Conservation (phyloP, 2,888 invertebrate genomes). For the Andrena flavipes region DNA sequence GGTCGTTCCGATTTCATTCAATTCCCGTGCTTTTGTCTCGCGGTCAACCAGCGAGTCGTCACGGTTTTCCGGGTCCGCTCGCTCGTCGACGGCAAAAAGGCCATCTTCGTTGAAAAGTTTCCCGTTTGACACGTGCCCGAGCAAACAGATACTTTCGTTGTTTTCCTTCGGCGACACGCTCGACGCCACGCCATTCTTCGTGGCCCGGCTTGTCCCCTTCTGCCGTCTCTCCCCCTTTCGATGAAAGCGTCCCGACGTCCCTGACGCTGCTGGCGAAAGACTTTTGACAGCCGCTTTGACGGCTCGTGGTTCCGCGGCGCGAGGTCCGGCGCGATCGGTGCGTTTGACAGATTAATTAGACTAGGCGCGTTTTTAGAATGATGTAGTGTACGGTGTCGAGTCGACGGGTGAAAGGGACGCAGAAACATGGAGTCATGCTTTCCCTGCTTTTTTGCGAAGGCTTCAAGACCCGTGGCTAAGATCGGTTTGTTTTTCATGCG, state of each 20-base stretch:
- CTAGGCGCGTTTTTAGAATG: conserved; percentile 48
- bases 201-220: background rate
- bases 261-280: background rate
- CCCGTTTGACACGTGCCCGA: background rate
- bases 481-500: conserved; percentile 40
- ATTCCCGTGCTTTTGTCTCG: conserved; percentile 20
- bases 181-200: background rate
- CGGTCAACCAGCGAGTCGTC: background rate
- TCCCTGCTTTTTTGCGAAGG: background rate
- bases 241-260: conserved; percentile 18
- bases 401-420: background rate
- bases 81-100: background rate
- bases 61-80: conserved; percentile 8
- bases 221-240: background rate
- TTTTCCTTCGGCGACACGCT: conserved; percentile 27
- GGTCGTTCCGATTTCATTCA: conserved; percentile 51
- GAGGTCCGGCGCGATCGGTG: conserved; percentile 27
- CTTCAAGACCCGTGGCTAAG: conserved; percentile 32
- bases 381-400: conserved; percentile 19
- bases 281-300: conserved; percentile 52
- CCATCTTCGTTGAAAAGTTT: background rate
- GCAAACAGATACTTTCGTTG: conserved; percentile 23
- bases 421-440: background rate
- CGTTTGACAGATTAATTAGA: conserved; percentile 65
- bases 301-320: conserved; percentile 21